Conservation (phyloP, 2,113 vertebrate species). For the Perca schrenkii region DNA sequence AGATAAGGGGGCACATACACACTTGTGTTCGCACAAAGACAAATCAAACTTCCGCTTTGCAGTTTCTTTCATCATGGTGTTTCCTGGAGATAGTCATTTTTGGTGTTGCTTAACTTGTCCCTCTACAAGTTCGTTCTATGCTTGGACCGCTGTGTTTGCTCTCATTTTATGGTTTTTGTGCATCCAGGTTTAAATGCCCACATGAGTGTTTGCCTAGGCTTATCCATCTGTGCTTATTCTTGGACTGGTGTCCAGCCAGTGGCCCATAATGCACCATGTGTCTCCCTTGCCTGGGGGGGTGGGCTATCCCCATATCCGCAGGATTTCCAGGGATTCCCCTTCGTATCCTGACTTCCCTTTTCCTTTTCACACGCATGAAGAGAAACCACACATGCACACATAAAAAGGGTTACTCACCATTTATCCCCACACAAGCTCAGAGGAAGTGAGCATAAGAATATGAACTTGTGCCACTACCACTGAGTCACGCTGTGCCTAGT, state of each 20-base stretch:
- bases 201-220: constrained; percentile 39
- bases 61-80: constrained; percentile 9
- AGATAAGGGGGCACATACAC: constrained; percentile 30
- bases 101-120: background rate
- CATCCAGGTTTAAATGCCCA: constrained; percentile 5
- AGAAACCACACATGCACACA: background rate
- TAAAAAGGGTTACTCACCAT: constrained; percentile 28
- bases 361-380: background rate
- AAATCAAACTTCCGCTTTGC: constrained; percentile 40
- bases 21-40: constrained; percentile 4
- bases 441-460: constrained; percentile 45
- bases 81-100: constrained; percentile 51
- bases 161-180: constrained; percentile 31
- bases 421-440: constrained; percentile 32
- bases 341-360: constrained; percentile 47
- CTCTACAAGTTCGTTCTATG: background rate
- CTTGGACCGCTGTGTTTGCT: background rate
- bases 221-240: constrained; percentile 43
- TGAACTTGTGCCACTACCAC: constrained; percentile 40
- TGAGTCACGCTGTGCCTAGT: constrained; percentile 56
- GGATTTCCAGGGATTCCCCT: constrained; percentile 68
- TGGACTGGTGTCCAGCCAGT: constrained; percentile 24
- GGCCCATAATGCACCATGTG: constrained; percentile 13
- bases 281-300: constrained; percentile 20
- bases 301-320: constrained; percentile 33